These are phyloP conservation scores for Tetraodon nigroviridis DNA, from an alignment of 2,113 vertebrate genomes.

Conservation along the genomic window DNA sequence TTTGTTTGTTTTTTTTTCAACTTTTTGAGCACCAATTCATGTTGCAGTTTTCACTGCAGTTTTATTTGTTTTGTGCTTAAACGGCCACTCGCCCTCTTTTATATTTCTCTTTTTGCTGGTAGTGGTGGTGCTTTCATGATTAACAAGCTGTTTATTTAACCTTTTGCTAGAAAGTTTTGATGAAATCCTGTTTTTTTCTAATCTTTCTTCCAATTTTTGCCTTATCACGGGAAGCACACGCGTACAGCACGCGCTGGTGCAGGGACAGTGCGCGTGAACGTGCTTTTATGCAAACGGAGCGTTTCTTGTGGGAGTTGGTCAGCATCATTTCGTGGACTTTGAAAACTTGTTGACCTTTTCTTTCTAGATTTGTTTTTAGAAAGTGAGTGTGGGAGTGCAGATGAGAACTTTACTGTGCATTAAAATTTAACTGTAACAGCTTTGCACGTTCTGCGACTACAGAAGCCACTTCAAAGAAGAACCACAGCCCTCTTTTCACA, in stretches of 20 bases:
- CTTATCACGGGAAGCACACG: neutral
- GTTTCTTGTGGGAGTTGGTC: conserved; percentile 36
- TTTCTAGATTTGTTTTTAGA: conserved; percentile 1
- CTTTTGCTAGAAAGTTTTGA: no score
- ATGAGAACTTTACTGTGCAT: conserved; percentile 10
- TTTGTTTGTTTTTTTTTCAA: neutral
- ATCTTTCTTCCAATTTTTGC: neutral
- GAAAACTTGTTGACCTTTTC: conserved; percentile 35
- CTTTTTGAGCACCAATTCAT: neutral
- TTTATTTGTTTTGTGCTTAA: no score
- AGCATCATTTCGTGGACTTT: conserved; percentile 19
- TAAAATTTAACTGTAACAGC: neutral
- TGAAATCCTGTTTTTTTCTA: neutral
- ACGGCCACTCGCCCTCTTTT: no score
- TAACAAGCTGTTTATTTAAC: no score
- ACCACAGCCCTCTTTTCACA: conserved; percentile 25
- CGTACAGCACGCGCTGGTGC: neutral
- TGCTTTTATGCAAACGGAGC: conserved; percentile 34
- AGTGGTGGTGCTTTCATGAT: no score
- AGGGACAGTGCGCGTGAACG: conserved; percentile 14
- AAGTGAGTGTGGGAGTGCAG: conserved; percentile 30
- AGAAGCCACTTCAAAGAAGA: conserved; percentile 28
- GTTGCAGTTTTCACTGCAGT: no score
- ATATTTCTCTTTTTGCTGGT: no score
- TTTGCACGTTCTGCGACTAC: conserved; percentile 15